A percentile compares a stretch with the other conserved stretches of the same genome.
Conservation (phyloP, 2,888 invertebrate genomes). For the Chrysolina oricalcia region DNA sequence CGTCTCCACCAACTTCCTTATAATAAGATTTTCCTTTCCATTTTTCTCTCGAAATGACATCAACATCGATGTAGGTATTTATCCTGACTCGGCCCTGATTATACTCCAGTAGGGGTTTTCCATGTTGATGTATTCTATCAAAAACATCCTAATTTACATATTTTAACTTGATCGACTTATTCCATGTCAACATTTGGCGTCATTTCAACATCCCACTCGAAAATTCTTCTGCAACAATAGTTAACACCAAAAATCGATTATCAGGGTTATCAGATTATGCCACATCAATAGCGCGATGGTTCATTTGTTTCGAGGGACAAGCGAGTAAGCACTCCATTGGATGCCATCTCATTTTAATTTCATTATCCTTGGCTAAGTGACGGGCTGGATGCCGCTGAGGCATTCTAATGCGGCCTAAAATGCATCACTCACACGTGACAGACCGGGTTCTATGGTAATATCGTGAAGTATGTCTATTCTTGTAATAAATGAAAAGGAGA, state of each 20-base stretch:
- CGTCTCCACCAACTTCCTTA: too few species aligned
- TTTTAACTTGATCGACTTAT: not conserved
- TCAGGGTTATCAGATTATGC: not conserved
- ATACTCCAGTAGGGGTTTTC: not conserved
- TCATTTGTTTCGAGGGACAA: conserved; percentile 12
- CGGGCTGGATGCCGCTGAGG: conserved; percentile 22
- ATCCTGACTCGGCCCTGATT: not conserved
- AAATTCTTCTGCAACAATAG: conserved; percentile 3
- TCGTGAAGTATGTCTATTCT: conserved; percentile 38
- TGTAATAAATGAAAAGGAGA: conserved; percentile 29
- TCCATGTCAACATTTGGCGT: not conserved
- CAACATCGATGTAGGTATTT: not conserved
- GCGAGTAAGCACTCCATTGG: conserved; percentile 13
- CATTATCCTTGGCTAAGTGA: conserved; percentile 33
- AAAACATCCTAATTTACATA: not conserved
- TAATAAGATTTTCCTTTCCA: too few species aligned
- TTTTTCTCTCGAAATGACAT: not conserved
- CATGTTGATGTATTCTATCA: not conserved
- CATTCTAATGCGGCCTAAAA: conserved; percentile 34
- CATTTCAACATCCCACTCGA: conserved; percentile 1
- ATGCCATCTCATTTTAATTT: conserved; percentile 32
- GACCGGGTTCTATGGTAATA: conserved; percentile 35
- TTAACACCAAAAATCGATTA: conserved; percentile 8
- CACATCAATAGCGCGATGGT: conserved; percentile 7
- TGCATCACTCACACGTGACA: conserved; percentile 42